phyloP scores from a whole-genome alignment of 92 coral and sea anemone species.

The Heteractis magnifica region DNA sequence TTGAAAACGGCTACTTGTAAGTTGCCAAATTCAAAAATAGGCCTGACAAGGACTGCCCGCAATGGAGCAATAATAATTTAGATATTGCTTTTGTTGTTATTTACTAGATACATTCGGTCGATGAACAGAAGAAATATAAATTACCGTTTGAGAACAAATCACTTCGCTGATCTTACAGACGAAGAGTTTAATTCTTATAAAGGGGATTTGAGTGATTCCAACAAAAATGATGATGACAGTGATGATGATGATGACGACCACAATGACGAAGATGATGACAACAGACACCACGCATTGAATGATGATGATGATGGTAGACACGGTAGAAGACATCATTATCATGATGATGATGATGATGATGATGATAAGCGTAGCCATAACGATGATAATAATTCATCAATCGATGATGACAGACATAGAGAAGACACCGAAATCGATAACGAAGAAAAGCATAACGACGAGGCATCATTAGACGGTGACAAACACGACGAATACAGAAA shows the following conservation, averaged over 20 bases:
- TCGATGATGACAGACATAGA: not conserved
- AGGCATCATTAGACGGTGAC: not conserved
- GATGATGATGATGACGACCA: slow-evolving; percentile 19
- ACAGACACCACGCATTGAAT: not conserved
- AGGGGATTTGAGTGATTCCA: slow-evolving; percentile 70
- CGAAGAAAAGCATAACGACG: not conserved
- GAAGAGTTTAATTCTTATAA: slow-evolving; percentile 70
- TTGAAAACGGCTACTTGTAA: too few species aligned
- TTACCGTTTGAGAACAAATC: slow-evolving; percentile 68
- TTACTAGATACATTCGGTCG: slow-evolving; percentile 76
- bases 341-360: not conserved
- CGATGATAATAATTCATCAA: slow-evolving; percentile 1
- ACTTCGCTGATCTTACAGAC: slow-evolving; percentile 91
- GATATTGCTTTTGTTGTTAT: too few species aligned
- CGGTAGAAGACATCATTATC: not conserved
- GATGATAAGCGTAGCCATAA: not conserved
- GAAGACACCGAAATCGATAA: not conserved
- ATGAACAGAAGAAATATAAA: slow-evolving; percentile 67
- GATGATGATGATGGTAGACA: slow-evolving; percentile 12
- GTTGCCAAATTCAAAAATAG: too few species aligned
- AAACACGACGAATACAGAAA: not conserved
- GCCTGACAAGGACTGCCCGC: too few species aligned
- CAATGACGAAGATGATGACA: slow-evolving; percentile 30
- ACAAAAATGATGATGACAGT: slow-evolving; percentile 32
- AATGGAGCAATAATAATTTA: too few species aligned